Evolutionary conservation across 2,888 invertebrate genomes (phyloP).

Genomic region (Mesopsocus fuscifrons): DNA sequence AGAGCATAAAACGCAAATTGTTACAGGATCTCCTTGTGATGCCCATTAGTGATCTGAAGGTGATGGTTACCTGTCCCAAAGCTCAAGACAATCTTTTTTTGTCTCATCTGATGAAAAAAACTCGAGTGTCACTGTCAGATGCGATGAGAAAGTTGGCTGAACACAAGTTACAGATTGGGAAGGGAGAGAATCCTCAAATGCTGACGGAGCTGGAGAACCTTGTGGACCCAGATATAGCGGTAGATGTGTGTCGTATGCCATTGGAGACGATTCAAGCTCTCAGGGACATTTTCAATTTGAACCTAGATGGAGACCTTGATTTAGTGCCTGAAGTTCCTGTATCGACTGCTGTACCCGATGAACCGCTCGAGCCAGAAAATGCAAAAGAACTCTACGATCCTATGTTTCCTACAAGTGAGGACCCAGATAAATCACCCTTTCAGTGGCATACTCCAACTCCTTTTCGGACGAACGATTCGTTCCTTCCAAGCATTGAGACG

Average conservation of each 20-base stretch:
- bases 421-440: no score
- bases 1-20: neutral
- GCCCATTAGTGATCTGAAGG: neutral
- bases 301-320: neutral
- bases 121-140: neutral
- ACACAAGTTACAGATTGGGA: neutral
- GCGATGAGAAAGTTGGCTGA: constrained; percentile 1
- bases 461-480: no score
- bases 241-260: neutral
- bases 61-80: neutral
- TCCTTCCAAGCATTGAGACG: no score
- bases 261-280: neutral
- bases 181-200: no score
- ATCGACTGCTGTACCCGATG: no score
- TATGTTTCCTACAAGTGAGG: no score
- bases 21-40: neutral
- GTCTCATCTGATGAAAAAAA: neutral
- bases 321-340: no score
- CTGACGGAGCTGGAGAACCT: neutral
- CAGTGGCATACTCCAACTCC: no score
- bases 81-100: neutral
- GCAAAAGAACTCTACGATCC: no score
- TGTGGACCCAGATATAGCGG: constrained; percentile 1
- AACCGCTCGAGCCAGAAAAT: no score
- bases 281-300: neutral